These are phyloP conservation scores for Nematostella vectensis DNA, from an alignment of 92 coral and sea anemone species.

Conservation along the genomic window DNA sequence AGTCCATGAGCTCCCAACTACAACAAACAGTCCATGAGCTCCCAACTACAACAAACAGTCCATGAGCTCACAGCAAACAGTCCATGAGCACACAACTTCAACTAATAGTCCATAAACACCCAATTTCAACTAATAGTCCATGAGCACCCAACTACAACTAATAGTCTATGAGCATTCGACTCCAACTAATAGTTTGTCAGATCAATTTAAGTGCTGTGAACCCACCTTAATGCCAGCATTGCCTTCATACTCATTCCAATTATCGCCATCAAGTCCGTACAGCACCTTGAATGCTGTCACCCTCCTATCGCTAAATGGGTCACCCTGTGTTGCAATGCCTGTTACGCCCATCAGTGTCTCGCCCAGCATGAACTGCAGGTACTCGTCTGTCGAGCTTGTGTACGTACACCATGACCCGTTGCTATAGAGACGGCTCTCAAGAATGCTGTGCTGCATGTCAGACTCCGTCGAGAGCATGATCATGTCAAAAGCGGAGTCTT, in stretches of 20 bases:
- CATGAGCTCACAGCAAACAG: too few relatives aligned
- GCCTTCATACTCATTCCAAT: constrained; percentile 5
- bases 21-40: too few relatives aligned
- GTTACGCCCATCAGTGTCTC: background rate
- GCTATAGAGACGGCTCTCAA: background rate
- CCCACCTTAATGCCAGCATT: constrained; percentile 8
- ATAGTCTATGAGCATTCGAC: too few relatives aligned
- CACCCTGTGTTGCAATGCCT: background rate
- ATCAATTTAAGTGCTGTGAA: too few relatives aligned
- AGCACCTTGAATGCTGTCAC: background rate
- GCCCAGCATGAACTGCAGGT: background rate
- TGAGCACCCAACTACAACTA: too few relatives aligned
- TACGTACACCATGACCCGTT: background rate
- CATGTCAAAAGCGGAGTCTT: background rate
- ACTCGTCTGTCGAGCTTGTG: background rate
- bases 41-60: too few relatives aligned
- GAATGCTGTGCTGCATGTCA: background rate
- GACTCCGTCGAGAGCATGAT: background rate
- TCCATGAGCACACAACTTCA: too few relatives aligned
- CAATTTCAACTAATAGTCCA: too few relatives aligned
- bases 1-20: too few relatives aligned
- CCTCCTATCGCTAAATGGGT: background rate
- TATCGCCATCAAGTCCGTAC: constrained; percentile 5
- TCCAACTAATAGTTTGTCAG: too few relatives aligned
- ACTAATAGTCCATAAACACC: too few relatives aligned